phyloP scores from a whole-genome alignment of 2,113 vertebrate genomes.

The Pteruthius melanotis region DNA sequence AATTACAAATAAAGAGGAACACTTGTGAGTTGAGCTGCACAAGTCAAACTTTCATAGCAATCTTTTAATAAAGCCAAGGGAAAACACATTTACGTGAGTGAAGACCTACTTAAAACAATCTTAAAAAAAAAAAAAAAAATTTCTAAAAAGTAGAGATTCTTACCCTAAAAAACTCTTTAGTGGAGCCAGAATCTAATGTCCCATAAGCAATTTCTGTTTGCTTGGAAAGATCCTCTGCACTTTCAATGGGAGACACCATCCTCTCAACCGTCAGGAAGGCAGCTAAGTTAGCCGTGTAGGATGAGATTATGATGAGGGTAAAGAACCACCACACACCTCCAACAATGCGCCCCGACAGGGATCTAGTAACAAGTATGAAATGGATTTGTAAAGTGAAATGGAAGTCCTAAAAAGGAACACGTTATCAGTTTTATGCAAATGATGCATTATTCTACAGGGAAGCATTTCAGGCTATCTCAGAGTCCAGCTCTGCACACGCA shows the following conservation, averaged over 20 bases:
- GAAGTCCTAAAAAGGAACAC: conserved; percentile 53
- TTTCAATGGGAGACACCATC: conserved; percentile 99
- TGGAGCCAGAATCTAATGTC: conserved; percentile 97
- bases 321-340: conserved; percentile 99
- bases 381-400: conserved; percentile 76
- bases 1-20: neutral
- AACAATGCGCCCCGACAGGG: conserved; percentile 97
- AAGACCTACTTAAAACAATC: neutral
- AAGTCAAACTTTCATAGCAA: neutral
- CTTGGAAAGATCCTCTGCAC: conserved; percentile 96
- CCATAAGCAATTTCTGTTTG: conserved; percentile 98
- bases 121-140: neutral
- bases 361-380: conserved; percentile 85
- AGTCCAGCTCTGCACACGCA: neutral
- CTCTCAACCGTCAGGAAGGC: conserved; percentile 99
- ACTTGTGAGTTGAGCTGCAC: neutral
- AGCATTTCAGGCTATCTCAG: neutral
- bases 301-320: conserved; percentile 99
- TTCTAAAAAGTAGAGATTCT: conserved; percentile 62
- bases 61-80: neutral
- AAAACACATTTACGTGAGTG: neutral
- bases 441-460: neutral
- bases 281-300: conserved; percentile 99
- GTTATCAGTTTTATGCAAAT: conserved; percentile 60
- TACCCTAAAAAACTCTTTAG: conserved; percentile 99